Base-by-base conservation (phyloP, 1,140 invertebrate species). In the Meloidogyne floridensis region DNA sequence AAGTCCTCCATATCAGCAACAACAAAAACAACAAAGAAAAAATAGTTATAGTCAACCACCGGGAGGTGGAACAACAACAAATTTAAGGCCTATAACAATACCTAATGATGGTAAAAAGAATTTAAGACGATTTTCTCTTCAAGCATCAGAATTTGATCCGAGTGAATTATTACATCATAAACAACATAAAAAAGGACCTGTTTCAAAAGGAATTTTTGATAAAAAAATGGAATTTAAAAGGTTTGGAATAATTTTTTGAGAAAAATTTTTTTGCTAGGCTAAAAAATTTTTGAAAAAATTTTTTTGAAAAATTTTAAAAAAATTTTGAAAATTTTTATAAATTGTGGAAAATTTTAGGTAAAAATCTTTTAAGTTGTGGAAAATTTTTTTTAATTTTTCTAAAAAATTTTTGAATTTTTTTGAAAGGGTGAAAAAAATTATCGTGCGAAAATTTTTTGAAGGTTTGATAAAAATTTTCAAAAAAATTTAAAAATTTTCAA, bases 121-220 rank as follows among this genome's bases (percentile, higher is more conserved):
- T 32, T 51, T 79, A 3, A 69, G 77, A 32, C 11, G 77, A 54
- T 79, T 79, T 72, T 79, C 77, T 20, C 20, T 79, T 6, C 75
- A 77, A 65, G 77, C 77, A 69, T 18, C 18, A 69, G 77, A 79
- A 18, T 65, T 79, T 69, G 77, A 79, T 69, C 77, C 77, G 59
- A 69, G 72, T 9, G 59, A 65, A 65, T 65, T 65, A 65, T 65
- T 65, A 15, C 56, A 43, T 69, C 77, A 79, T 72, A 71, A 47
- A 32, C 72, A 79, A 18, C 18, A 20, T 32, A 65, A 42, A 72
- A 79, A 79, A 56, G 18, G 11, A n/a, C 65, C 77, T 47, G 32
- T 20, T 18, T 71, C 65, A 4, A 79, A 79, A 69, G 77, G 77
- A 47, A 72, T 79, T 4, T 79, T 79, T 71, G 77, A 72, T 7